Evolutionary conservation across 2,113 vertebrate species (phyloP), one percentile per base, ranked within the genome.

Genomic region (Paradoxurus hermaphroditus): DNA sequence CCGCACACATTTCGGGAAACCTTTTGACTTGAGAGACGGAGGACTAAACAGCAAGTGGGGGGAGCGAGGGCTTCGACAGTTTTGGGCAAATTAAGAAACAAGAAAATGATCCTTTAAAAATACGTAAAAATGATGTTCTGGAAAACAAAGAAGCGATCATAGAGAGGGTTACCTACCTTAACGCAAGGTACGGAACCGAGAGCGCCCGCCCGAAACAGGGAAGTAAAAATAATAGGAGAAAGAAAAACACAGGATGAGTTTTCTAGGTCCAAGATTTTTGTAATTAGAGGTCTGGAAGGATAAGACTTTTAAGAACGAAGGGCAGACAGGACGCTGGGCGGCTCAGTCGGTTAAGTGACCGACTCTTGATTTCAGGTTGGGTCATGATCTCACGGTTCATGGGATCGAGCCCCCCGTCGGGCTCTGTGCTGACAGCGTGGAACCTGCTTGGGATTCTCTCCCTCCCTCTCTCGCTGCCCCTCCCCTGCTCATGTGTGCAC

Each of bases 1-100:
- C 27, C 3, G 21, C 27, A 41, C 39, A 59, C 5, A 1, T 2
- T 16, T 21, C 1, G 36, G 44, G 23, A 46, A 36, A 41, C 19
- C 46, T 41, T 49, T 51, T 59, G 14, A 0, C 25, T 19, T 0
- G 29, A 41, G 13, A 78, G 41, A 21, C 49, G 44, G 44, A 31
- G 31, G 31, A 75, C 63, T 29, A 7, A 68, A 19, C 68, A 73
- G 70, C 23, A 93, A 72, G 21, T 11, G 25, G 5, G 2, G 2
- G 46, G 9, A 21, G 34, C 10, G 7, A 21, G 29, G 4, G 23
- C 1, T 3, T 4, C 16, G 1, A 1, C 1, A 8, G 19, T 44
- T 53, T 44, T 18, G 9, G 73, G 16, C 49, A 59, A n/a, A 53
- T 29, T 39, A 44, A 75, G 44, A 44, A 70, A 51, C 10, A 73